phyloP scores from a whole-genome alignment of 30 jellyfish, hydroid and myxozoan species.

The Mastigias papua region DNA sequence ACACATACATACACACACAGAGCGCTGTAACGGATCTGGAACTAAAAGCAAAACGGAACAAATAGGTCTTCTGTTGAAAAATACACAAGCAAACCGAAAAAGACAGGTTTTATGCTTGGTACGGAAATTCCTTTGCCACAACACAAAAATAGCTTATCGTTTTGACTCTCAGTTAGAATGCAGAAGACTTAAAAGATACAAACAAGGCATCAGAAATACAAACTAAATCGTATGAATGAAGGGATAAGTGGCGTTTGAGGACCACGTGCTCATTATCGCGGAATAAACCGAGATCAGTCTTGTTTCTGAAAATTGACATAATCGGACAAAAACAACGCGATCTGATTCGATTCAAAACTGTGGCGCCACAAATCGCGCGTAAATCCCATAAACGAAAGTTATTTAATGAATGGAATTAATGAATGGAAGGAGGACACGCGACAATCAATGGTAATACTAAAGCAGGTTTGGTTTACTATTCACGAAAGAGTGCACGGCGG shows the following conservation, averaged over 20 bases:
- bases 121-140: too few relatives aligned
- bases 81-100: too few relatives aligned
- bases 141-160: too few relatives aligned
- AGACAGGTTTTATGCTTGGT: too few relatives aligned
- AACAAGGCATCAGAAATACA: too few relatives aligned
- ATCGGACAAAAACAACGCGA: not conserved
- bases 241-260: not conserved
- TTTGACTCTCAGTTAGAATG: too few relatives aligned
- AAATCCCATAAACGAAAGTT: not conserved
- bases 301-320: not conserved
- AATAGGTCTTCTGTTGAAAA: too few relatives aligned
- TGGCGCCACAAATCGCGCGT: constrained; percentile 24
- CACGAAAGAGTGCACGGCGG: constrained; percentile 15
- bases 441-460: constrained; percentile 29
- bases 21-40: too few relatives aligned
- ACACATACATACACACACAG: too few relatives aligned
- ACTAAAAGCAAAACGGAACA: too few relatives aligned
- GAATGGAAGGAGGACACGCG: constrained; percentile 44
- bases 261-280: constrained; percentile 3
- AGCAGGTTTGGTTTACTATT: constrained; percentile 3
- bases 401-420: not conserved
- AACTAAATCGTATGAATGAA: too few relatives aligned
- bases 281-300: not conserved
- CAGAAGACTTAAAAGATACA: too few relatives aligned
- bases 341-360: not conserved